Evolutionary conservation across 2,888 invertebrate genomes (phyloP), one percentile per base, ranked within the genome.

Genomic region (Mesodorylaimus sp.): DNA sequence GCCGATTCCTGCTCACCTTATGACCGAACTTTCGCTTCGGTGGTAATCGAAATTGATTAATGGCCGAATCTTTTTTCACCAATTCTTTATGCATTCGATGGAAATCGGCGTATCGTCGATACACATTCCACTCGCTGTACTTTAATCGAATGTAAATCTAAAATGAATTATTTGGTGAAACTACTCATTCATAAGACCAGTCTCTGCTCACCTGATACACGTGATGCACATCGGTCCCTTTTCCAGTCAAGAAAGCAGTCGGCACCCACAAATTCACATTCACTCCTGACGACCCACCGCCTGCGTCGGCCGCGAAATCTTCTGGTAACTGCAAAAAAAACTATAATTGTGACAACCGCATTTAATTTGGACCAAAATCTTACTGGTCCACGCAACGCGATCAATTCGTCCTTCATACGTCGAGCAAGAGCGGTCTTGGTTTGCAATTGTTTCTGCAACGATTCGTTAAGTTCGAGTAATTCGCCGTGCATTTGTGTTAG

Each of bases 401-500:
- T 74, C 54, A 81, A 68, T 66, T 81, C 80, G 43, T 72, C 72
- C 60, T 75, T 74, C 13, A 80, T 65, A 52, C 76, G 67, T 49
- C 75, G 73, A 7, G 80, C 66, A 50, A 75, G 66, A 29, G 69
- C 64, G 56, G 81, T 79, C 61, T 78, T 78, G 70, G 64, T 58
- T 53, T 76, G 76, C 47, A 87, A 68, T 42, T 78, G 74, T 56
- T 77, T 73, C 62, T 83, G 84, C 53, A 88, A 73, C 64, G 80
- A 74, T 50, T 83, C 80, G 69, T 87, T 87, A 61, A 87, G 84
- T 67, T 87, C 86, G 81, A 87, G 84, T 47, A 88, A 70, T 65
- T 88, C 87, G 0, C 84, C 86, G 62, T 87, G 87, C 87, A 88
- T 88, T 70, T 87, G 84, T 1, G 87, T 86, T 1, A 87, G 84